Base-by-base conservation (phyloP, 2,888 invertebrate species). In the Aphidius colemani region DNA sequence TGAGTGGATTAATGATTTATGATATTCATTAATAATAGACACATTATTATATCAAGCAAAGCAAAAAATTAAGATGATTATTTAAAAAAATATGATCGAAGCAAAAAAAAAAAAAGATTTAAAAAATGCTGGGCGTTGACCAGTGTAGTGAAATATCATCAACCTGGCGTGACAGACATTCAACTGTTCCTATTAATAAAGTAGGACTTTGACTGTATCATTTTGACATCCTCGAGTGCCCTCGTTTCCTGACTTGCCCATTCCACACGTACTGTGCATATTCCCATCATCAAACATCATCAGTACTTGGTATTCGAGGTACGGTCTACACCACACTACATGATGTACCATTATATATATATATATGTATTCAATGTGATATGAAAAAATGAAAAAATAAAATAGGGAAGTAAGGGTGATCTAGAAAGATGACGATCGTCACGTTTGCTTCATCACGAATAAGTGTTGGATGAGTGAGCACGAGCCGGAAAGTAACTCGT, bases 211-310 rank as follows among this genome's bases (percentile, higher is more conserved):
- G 70, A 56, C 64, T 63, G 65, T 66, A 58, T 66, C 40, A 66
- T 70, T 67, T 66, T 72, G 75, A 75, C 75, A 78, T 78, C 75
- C 77, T 77, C 74, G 74, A 73, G 66, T 77, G 78, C 73, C 70
- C 76, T 74, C 76, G 79, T 77, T 80, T 81, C 79, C 80, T 76
- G 80, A 76, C 78, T 74, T 76, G 75, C 80, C 80, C 78, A 76
- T 69, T 57, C 45, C 39, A 57, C 30, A 46, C 46, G 3, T 39
- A 41, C 46, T 13, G 44, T 39, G 13, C 7, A 10, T 13, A 48
- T 11, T 39, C 7, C 57, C 46, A 39, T 57, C 11, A 39, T 45
- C 39, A 39, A 39, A 39, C 57, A 39, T 53, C 39, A 40, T 57
- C 45, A 57, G 45, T 46, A 46, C 39, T 45, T 46, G 57, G 57